Evolutionary conservation across 2,888 invertebrate species (phyloP).

Genomic region (Hololepta plana): DNA sequence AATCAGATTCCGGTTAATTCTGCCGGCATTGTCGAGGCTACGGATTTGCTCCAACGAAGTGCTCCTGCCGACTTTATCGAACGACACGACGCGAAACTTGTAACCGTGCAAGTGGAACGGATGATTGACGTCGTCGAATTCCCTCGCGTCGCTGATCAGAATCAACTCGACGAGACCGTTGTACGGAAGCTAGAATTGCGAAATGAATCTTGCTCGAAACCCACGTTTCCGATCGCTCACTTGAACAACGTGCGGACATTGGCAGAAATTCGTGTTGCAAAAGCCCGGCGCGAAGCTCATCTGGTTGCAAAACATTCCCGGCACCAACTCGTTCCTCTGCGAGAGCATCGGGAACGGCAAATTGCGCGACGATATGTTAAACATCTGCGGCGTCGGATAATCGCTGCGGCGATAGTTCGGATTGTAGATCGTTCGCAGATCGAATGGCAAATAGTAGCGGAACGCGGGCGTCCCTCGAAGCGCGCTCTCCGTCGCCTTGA

Average conservation of each 20-base stretch:
- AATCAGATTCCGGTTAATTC: background rate
- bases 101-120: slow-evolving; percentile 1
- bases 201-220: background rate
- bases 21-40: background rate
- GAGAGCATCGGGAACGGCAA: slow-evolving; percentile 1
- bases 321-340: background rate
- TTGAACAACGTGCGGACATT: slow-evolving; percentile 4
- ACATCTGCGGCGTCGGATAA: no score
- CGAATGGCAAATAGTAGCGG: no score
- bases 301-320: no score
- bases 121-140: slow-evolving; percentile 1
- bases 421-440: no score
- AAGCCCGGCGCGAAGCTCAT: background rate
- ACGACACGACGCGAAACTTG: background rate
- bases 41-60: background rate
- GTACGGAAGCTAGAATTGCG: background rate
- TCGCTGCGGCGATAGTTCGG: no score
- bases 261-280: slow-evolving; percentile 1
- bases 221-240: background rate
- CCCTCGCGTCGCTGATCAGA: background rate
- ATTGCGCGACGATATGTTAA: background rate
- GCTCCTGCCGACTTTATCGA: background rate
- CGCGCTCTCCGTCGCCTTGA: no score
- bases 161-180: background rate
- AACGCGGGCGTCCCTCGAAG: no score